Conservation (phyloP, 2,888 invertebrate genomes). For the Cynaeus angustus region DNA sequence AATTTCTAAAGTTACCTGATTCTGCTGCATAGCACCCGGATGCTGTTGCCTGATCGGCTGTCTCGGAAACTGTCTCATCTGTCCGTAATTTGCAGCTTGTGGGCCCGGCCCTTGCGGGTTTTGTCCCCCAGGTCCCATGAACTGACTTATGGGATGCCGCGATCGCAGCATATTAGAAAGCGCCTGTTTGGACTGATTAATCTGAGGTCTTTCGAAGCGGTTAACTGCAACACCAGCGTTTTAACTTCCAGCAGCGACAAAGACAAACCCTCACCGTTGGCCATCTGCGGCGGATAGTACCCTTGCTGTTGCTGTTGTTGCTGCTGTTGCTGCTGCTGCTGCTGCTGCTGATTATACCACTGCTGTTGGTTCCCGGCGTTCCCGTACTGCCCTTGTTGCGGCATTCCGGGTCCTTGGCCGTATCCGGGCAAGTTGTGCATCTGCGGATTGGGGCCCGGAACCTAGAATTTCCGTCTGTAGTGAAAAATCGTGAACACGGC, state of each 20-base stretch:
- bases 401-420: conserved; percentile 60
- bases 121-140: conserved; percentile 63
- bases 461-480: conserved; percentile 55
- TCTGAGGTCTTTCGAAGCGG: conserved; percentile 72
- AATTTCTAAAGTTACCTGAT: conserved; percentile 63
- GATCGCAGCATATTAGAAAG: conserved; percentile 89
- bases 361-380: conserved; percentile 74
- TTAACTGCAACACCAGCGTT: conserved; percentile 63
- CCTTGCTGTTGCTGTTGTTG: conserved; percentile 66
- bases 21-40: conserved; percentile 68
- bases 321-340: conserved; percentile 69
- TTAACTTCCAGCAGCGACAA: neutral
- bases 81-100: conserved; percentile 69
- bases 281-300: conserved; percentile 73
- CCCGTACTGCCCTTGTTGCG: conserved; percentile 66
- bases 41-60: conserved; percentile 71
- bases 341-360: conserved; percentile 74
- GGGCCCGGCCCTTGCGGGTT: conserved; percentile 67
- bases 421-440: conserved; percentile 65
- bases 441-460: conserved; percentile 66
- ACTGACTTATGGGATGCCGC: conserved; percentile 76
- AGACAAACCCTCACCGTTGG: conserved; percentile 61
- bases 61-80: conserved; percentile 72
- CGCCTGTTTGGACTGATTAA: conserved; percentile 89
- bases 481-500: neutral